These are phyloP conservation scores for Phaethon lepturus DNA, from an alignment of 2,113 vertebrate genomes.

Conservation along the genomic window DNA sequence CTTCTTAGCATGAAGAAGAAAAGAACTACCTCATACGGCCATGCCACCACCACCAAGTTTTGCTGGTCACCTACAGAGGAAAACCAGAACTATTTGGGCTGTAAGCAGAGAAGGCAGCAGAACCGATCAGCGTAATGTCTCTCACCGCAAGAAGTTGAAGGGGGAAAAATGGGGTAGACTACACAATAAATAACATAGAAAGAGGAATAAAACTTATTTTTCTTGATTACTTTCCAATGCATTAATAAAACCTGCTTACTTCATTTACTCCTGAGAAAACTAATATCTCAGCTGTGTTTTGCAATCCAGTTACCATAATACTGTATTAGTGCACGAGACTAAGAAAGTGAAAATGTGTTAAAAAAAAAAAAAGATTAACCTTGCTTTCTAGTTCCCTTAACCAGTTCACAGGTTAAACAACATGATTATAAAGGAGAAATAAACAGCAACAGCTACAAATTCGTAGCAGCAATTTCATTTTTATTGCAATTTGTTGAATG, in stretches of 20 bases:
- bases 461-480: neutral
- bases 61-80: neutral
- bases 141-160: neutral
- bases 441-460: neutral
- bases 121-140: accelerated
- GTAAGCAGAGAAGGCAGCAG: neutral
- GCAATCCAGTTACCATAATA: neutral
- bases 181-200: neutral
- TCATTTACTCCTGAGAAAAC: neutral
- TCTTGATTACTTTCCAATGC: neutral
- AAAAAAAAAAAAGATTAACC: neutral
- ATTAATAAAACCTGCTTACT: neutral
- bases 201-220: neutral
- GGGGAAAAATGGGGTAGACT: neutral
- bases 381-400: neutral
- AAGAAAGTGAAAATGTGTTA: neutral
- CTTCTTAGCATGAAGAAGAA: neutral
- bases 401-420: neutral
- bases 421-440: neutral
- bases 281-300: neutral
- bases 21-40: neutral
- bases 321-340: neutral
- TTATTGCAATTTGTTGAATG: neutral
- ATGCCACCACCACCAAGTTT: neutral
- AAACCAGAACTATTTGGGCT: neutral